A percentile compares a stretch with the other conserved stretches of the same genome.
phyloP scores from a whole-genome alignment of 1,140 invertebrate species.

The Microplitis demolitor region DNA sequence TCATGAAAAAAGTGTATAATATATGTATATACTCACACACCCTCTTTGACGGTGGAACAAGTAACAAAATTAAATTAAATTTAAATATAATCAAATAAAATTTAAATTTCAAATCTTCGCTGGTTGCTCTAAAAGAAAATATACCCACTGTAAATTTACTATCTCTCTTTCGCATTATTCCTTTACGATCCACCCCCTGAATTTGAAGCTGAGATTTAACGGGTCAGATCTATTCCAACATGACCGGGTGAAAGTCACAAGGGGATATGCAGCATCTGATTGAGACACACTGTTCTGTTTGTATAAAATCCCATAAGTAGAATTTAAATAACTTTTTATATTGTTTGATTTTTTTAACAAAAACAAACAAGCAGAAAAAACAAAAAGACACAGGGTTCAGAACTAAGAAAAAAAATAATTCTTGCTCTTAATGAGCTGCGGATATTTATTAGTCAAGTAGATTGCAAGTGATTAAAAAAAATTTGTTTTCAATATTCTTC shows the following conservation, averaged over 20 bases:
- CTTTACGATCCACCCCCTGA: constrained; percentile 40
- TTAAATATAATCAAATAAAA: constrained; percentile 65
- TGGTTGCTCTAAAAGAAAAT: constrained; percentile 20
- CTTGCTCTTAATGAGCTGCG: too few species aligned
- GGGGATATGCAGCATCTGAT: constrained; percentile 50
- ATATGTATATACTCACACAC: background rate
- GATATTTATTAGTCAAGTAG: too few species aligned
- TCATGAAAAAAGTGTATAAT: background rate
- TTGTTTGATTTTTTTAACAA: background rate
- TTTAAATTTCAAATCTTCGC: constrained; percentile 61
- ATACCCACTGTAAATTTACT: constrained; percentile 22
- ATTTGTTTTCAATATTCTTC: too few species aligned
- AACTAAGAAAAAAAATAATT: too few species aligned
- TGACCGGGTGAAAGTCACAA: constrained; percentile 37
- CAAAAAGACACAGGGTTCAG: background rate
- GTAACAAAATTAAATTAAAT: constrained; percentile 61
- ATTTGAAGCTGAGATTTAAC: constrained; percentile 53
- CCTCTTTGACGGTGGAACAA: constrained; percentile 34
- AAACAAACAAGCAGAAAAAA: background rate
- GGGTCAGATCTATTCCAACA: constrained; percentile 50
- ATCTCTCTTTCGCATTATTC: constrained; percentile 19
- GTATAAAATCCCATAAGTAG: constrained; percentile 32
- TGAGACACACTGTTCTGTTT: constrained; percentile 59
- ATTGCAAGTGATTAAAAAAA: too few species aligned
- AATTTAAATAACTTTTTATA: background rate